phyloP scores from a whole-genome alignment of 2,797 vertebrate species.

The Macrochelys suwanniensis region DNA sequence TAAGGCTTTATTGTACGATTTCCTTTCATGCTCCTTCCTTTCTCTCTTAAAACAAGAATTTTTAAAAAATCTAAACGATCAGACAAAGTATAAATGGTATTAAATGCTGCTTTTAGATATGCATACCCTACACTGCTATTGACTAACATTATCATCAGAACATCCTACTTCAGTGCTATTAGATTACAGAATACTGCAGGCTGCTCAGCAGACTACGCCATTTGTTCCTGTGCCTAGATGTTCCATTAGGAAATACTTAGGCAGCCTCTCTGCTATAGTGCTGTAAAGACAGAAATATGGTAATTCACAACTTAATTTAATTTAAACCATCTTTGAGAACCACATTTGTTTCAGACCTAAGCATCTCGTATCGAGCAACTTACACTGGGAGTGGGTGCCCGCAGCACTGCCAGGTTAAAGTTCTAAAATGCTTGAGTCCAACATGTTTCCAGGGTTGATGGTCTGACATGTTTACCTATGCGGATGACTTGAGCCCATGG shows the following conservation, averaged over 20 bases:
- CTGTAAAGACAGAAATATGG: conserved; percentile 35
- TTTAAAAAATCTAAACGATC: background rate
- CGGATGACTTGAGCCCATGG: rapidly evolving
- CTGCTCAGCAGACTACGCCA: conserved; percentile 35
- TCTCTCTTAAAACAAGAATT: conserved; percentile 44
- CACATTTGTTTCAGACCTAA: background rate
- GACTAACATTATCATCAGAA: conserved; percentile 22
- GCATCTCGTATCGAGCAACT: background rate
- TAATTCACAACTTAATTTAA: conserved; percentile 33
- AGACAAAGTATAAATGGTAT: background rate
- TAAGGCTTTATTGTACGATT: conserved; percentile 55
- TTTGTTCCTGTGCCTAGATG: conserved; percentile 12
- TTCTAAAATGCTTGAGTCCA: background rate
- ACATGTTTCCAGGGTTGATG: background rate
- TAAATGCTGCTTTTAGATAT: background rate
- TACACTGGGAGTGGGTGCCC: background rate
- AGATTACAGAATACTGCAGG: conserved; percentile 33
- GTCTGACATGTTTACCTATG: background rate
- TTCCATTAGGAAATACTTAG: conserved; percentile 30
- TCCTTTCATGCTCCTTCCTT: rapidly evolving
- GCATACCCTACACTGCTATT: background rate
- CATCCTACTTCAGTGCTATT: conserved; percentile 42
- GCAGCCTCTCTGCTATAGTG: conserved; percentile 5
- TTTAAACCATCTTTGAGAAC: conserved; percentile 35
- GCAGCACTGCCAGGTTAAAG: conserved; percentile 6